Evolutionary conservation across 2,797 vertebrate species (phyloP).

Genomic region (Tauraco hartlaubi): DNA sequence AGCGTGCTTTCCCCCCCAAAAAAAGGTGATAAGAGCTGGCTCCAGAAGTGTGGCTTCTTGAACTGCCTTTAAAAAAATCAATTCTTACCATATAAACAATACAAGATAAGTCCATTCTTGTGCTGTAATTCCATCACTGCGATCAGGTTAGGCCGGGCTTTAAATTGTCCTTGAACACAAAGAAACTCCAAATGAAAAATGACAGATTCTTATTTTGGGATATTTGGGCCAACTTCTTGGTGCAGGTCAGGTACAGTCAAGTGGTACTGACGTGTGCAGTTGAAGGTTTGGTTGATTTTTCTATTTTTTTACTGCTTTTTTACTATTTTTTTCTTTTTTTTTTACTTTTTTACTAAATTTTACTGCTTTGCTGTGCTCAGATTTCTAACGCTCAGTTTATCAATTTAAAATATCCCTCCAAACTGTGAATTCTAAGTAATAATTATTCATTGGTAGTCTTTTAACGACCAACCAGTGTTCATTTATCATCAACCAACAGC

Average conservation of each 20-base stretch:
- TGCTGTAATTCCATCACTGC: neutral
- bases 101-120: neutral
- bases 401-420: neutral
- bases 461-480: neutral
- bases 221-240: neutral
- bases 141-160: neutral
- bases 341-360: neutral
- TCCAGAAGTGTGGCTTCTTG: neutral
- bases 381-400: neutral
- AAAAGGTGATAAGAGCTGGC: neutral
- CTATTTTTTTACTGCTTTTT: neutral
- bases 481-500: neutral
- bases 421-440: neutral
- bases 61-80: neutral
- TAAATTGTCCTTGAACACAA: neutral
- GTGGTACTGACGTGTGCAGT: no score
- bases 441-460: neutral
- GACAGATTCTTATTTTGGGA: neutral
- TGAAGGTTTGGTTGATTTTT: neutral
- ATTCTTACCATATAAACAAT: neutral
- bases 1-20: neutral
- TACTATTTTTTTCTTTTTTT: no score
- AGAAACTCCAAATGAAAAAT: neutral
- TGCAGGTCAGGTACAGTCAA: neutral
- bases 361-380: neutral